Base-by-base conservation (phyloP, 2,888 invertebrate genomes). In the Craniophora ligustri region DNA sequence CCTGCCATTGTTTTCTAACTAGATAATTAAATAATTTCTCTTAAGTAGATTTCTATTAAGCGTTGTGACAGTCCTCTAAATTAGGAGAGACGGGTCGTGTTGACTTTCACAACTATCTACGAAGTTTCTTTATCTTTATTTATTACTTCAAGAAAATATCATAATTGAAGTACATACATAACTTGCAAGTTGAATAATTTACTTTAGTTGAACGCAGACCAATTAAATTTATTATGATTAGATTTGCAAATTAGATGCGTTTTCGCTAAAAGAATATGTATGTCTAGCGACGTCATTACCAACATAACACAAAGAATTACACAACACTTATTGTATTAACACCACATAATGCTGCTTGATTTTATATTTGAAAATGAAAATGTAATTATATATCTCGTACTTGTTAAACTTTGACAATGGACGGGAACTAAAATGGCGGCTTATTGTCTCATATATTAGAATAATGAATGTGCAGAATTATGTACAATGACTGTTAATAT, bases 251-350 rank as follows among this genome's bases (percentile, higher is more conserved):
- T 36, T 44, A 11, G 39, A 31, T 15, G 18, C 74, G 71, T 84
- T 89, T 90, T 88, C 86, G 86, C 87, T 89, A 89, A 74, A 68
- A 58, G 59, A 70, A 68, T 69, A 67, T 66, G 69, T 69, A 67
- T 66, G 67, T 66, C 56, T 54, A 69, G 58, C 21, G 31, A 44
- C 58, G 45, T 67, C 58, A 72, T 54, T 60, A 42, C 64, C 39
- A 58, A 57, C 60, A 59, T 57, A 56, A 75, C 75, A 79, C 81
- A 84, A 85, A 81, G 85, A 82, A 84, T 92, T 91, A 86, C 90
- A 78, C 89, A 90, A 92, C 85, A 81, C 76, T 87, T 85, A 91
- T 87, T 89, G 88, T 88, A 87, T 90, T 90, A 91, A 80, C 84
- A 85, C 78, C 72, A 76, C 76, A 85, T 85, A 83, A 85, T 82